A percentile compares a stretch with the other conserved stretches of the same genome.
Evolutionary conservation across 2,797 vertebrate genomes (phyloP).

Genomic region (Anguilla megastoma): DNA sequence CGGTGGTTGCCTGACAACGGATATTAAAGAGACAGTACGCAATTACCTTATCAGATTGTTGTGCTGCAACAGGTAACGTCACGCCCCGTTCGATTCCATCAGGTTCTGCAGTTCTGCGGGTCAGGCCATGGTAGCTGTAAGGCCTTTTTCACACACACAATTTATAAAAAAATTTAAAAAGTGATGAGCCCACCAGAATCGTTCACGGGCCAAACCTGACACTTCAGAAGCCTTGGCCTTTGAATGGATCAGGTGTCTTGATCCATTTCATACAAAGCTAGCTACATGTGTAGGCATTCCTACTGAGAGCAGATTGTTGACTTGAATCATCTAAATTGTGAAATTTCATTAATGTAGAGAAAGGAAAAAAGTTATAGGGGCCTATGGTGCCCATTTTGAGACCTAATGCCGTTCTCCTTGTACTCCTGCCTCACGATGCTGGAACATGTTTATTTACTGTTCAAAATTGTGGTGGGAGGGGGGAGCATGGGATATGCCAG

Average conservation of each 20-base stretch:
- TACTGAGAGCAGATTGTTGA: neutral
- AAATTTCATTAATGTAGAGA: neutral
- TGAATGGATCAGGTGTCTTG: no score
- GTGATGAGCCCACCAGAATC: neutral
- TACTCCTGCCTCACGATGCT: neutral
- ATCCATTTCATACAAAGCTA: neutral
- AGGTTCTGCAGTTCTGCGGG: neutral
- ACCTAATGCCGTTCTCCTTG: neutral
- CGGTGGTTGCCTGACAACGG: constrained; percentile 63
- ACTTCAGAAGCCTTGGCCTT: neutral
- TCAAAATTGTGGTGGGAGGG: neutral
- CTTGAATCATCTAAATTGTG: neutral
- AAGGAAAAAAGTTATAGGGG: neutral
- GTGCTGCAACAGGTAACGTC: neutral
- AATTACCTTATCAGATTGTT: constrained; percentile 4
- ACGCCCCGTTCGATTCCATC: neutral
- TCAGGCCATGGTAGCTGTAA: neutral
- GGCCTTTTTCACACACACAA: neutral
- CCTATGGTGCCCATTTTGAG: neutral
- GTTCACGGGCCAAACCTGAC: neutral
- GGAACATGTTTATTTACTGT: neutral
- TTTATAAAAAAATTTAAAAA: no score
- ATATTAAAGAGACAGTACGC: constrained; percentile 56
- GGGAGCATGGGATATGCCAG: neutral
- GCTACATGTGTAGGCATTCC: neutral